Evolutionary conservation across 2,797 vertebrate species (phyloP), one percentile per base, ranked within the genome.

Genomic region (Psittacula derbiana): DNA sequence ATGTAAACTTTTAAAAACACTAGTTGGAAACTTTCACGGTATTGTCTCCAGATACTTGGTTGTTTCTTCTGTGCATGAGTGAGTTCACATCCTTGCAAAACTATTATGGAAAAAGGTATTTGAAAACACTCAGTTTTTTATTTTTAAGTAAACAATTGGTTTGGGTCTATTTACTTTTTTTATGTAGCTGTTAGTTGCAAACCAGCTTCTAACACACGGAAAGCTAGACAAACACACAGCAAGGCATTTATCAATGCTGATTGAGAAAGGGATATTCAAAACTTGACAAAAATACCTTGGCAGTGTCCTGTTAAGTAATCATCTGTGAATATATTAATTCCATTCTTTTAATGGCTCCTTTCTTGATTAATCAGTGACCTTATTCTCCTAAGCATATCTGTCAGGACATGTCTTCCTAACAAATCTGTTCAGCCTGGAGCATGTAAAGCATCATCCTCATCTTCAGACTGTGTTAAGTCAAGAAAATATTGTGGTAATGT

Each of bases 331-430:
- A 40, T 53, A 93, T 95, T 95, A 92, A 84, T 96, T 92, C 91
- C 25, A 89, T 96, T 92, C 85, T 96, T 97, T 93, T 92, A 89
- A 84, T 96, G 67, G 92, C 70, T 94, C 58, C 41, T 86, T 96
- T 92, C 94, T 69, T 94, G 92, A 93, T 97, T 97, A 95, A 95
- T 96, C 92, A 96, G 89, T 97, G 94, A 94, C 95, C 87, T 95
- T 96, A 91, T 95, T 96, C 82, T 92, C 74, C 80, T 95, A 94
- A 96, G 62, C 60, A 1, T 92, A 92, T 96, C 62, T 97, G 94
- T 96, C 92, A 97, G 72, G 75, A 40, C 93, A 28, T 57, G 69
- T 95, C 83, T 97, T 97, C 93, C 69, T 92, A 97, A 83, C 78
- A 97, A 91, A 94, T 93, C 43, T 85, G 3, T 95, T 93, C 88